Evolutionary conservation across 2,113 vertebrate genomes (phyloP), one percentile per base, ranked within the genome.

Genomic region (Syngnathus floridae): DNA sequence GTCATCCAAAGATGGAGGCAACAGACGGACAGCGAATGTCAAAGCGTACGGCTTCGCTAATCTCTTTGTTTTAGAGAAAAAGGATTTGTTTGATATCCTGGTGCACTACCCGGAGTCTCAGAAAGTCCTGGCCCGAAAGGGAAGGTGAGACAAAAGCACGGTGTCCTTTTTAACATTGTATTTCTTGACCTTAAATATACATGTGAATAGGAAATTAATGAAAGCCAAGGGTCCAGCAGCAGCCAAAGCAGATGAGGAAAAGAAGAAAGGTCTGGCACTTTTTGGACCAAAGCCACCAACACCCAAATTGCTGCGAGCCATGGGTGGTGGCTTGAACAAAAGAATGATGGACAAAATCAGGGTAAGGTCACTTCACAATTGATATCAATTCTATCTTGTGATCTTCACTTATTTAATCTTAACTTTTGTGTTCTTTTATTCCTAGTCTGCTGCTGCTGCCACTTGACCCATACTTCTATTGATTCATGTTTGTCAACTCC

Each of bases 41-140:
- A 91, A 93, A 43, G 94, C 95, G 11, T 92, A 93, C 0, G 96
- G 97, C 8, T 99, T 98, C 26, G 93, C 93, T 48, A 96, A 97
- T 76, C 93, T 98, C 56, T 93, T 95, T 46, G 94, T 94, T 65
- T 88, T 98, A 76, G 93, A 98, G 81, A 98, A 96, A 88, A 98
- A 93, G 76, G 93, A 93, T 41, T 89, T 97, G 66, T 92, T 91
- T 69, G 93, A 97, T 72, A 98, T 98, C 77, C 86, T 99, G 54
- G 62, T 92, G 70, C 89, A 95, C 75, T 98, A 99, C 72, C 97
- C 95, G 2, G 92, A 96, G 69, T 96, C 95, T 41, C 92, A 98
- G 86, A 98, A 93, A 60, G 85, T 98, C 16, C 88, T 99, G 75
- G 93, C 89, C 87, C 93, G 92, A 82, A 99, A 99, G 88, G 95